Conservation (phyloP, 2,113 vertebrate genomes). For the Bambusicola thoracicus region DNA sequence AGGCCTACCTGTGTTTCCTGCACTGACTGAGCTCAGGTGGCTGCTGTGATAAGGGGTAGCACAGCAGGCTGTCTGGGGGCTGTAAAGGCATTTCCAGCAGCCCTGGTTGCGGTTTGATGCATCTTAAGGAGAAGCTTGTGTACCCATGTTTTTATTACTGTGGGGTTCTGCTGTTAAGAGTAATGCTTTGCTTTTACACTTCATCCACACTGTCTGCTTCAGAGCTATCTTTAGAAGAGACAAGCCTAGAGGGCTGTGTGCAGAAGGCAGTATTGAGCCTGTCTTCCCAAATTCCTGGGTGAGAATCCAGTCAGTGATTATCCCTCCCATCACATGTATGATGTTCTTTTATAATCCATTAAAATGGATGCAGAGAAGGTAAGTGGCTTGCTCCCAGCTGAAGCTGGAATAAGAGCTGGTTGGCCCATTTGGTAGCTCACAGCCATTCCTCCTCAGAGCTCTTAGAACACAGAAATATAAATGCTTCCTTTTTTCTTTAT, state of each 20-base stretch:
- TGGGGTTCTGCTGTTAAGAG: not conserved
- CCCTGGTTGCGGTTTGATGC: not conserved
- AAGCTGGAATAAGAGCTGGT: not conserved
- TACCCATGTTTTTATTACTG: not conserved
- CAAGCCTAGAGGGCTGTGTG: not conserved
- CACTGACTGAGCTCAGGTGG: not conserved
- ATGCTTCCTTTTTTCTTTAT: slow-evolving; percentile 44
- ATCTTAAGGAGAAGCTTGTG: not conserved
- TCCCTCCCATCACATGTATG: not conserved
- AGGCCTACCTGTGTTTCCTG: not conserved
- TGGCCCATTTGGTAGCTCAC: not conserved
- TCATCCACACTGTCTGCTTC: not conserved
- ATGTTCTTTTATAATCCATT: not conserved
- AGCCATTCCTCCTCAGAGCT: not conserved
- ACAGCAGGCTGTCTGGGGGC: not conserved
- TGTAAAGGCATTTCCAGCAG: not conserved
- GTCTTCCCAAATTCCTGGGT: no score
- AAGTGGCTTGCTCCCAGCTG: not conserved
- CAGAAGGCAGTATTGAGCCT: not conserved
- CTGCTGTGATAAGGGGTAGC: not conserved
- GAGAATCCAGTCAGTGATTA: not conserved
- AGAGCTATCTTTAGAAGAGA: not conserved
- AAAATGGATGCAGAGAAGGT: not conserved
- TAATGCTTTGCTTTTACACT: not conserved
- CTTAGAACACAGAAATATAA: not conserved